Base-by-base conservation (phyloP, 2,797 vertebrate genomes). In the Cottoperca gobio region DNA sequence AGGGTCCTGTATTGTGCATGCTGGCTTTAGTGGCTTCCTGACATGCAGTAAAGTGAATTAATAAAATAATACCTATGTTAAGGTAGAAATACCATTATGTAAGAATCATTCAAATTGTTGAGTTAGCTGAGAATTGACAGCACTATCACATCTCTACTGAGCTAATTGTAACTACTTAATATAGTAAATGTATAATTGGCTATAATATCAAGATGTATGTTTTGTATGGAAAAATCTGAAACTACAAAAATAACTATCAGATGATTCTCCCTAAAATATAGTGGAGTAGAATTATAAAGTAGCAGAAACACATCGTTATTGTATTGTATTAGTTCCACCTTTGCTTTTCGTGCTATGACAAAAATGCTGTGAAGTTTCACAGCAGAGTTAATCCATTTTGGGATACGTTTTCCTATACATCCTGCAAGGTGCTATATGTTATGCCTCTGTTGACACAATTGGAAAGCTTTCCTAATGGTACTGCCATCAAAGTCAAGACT, bases 321-420 rank as follows among this genome's bases (percentile, higher is more conserved):
- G n/a, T n/a, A 54, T 33, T 43, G 8, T 24, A 19, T 67, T 12
- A 21, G 45, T 11, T 6, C 19, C 8, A 9, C 10, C 10, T 76
- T 31, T 53, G 45, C 19, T 24, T 48, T 43, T 67, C 12, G 21
- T 54, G 28, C 17, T 21, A 6, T 60, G 54, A n/a, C n/a, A n/a
- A n/a, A n/a, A n/a, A n/a, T n/a, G n/a, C n/a, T n/a, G 46, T 39
- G 39, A n/a, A n/a, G n/a, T n/a, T n/a, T n/a, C n/a, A n/a, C n/a
- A n/a, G n/a, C n/a, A n/a, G n/a, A n/a, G n/a, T n/a, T n/a, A n/a
- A n/a, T n/a, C n/a, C n/a, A n/a, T n/a, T n/a, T n/a, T n/a, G n/a
- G n/a, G 79, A 80, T 76, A 33, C 26, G 24, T 59, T 74, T 1
- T 55, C 35, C 12, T 39, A 28, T 23, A 16, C 17, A 9, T 54